Evolutionary conservation across 2,888 invertebrate genomes (phyloP), one percentile per base, ranked within the genome.

Genomic region (Choreutis nemorana): DNA sequence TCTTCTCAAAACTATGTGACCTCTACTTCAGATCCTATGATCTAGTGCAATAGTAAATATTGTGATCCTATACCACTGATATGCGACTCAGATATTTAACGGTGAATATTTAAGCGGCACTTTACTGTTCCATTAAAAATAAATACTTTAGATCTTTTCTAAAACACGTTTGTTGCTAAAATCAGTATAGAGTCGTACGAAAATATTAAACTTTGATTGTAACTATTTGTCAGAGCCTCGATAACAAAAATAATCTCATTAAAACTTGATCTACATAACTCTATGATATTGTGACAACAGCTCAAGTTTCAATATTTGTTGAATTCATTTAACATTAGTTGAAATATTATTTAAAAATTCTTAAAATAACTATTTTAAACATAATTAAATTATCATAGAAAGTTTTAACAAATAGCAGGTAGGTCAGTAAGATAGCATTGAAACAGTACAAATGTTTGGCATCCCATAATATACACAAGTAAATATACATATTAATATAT

Each of bases 231-330:
- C n/a, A n/a, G 32, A 35, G 42, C 37, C 38, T 38, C 33, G 33
- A 34, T 52, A 50, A 45, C 48, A 70, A 64, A n/a, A 68, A 67
- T 65, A 70, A 58, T 66, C 54, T 64, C 59, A 52, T 63, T 67
- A 62, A 67, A 63, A 66, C 42, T 31, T 44, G 18, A 12, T n/a
- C 14, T 21, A n/a, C n/a, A n/a, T n/a, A n/a, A n/a, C n/a, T n/a
- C n/a, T n/a, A n/a, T n/a, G n/a, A n/a, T n/a, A n/a, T n/a, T n/a
- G n/a, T n/a, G n/a, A n/a, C n/a, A 54, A 55, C 51, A 50, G 36
- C 48, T 39, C 47, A 27, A 27, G 40, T 42, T 40, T 39, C 28
- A 39, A n/a, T n/a, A n/a, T n/a, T n/a, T n/a, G n/a, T n/a, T n/a
- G n/a, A n/a, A n/a, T n/a, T n/a, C n/a, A n/a, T n/a, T n/a, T n/a